These are phyloP conservation scores for Tokudaia tokunoshimensis DNA, from an alignment of 2,797 vertebrate species.

Conservation along the genomic window DNA sequence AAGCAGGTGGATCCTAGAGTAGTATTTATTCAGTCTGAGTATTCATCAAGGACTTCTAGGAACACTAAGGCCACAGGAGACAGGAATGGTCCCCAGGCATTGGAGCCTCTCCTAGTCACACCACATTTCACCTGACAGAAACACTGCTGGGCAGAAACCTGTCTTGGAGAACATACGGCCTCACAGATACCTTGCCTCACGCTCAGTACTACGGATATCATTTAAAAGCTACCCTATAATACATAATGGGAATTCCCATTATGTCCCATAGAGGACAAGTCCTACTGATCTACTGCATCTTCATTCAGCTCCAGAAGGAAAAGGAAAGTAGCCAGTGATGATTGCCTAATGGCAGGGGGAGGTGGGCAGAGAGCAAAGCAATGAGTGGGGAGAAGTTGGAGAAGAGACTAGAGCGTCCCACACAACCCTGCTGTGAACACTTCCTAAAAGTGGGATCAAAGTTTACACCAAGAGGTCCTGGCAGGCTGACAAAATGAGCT, in stretches of 20 bases:
- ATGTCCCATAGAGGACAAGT: not conserved
- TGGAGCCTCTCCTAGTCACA: fast-evolving
- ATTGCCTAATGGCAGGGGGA: not conserved
- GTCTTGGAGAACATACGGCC: not conserved
- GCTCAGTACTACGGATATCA: not conserved
- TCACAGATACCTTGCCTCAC: not conserved
- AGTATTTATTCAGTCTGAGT: no score
- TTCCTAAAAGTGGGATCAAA: not conserved
- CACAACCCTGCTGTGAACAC: no score
- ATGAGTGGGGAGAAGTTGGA: not conserved
- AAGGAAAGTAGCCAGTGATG: not conserved
- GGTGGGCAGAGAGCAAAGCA: no score
- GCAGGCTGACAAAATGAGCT: not conserved
- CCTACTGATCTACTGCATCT: not conserved
- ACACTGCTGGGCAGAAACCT: not conserved
- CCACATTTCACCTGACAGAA: not conserved
- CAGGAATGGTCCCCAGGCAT: no score
- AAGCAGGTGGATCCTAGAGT: not conserved
- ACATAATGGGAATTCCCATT: not conserved
- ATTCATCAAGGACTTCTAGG: not conserved
- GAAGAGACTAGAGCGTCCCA: not conserved
- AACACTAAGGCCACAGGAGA: not conserved
- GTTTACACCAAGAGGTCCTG: not conserved
- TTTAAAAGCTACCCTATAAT: not conserved
- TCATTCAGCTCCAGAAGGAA: not conserved